phyloP scores from a whole-genome alignment of 2,113 vertebrate genomes.

The Poeciliopsis prolifica region DNA sequence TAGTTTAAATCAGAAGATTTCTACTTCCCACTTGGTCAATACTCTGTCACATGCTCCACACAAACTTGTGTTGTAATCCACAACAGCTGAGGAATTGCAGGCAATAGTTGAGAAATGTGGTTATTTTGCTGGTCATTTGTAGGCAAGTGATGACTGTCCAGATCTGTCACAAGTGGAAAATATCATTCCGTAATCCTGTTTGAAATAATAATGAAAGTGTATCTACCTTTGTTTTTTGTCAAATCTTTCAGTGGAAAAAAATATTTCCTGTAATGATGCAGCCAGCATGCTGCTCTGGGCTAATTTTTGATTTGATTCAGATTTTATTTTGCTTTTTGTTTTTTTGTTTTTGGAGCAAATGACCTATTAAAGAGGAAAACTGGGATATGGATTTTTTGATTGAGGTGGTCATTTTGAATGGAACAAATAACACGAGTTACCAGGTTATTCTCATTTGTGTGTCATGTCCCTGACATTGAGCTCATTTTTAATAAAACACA shows the following conservation, averaged over 20 bases:
- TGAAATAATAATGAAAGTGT: background rate
- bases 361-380: no score
- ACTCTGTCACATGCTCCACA: conserved; percentile 45
- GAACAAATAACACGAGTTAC: no score
- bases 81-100: conserved; percentile 10
- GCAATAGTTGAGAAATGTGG: conserved; percentile 23
- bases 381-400: no score
- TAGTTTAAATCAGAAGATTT: background rate
- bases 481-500: no score
- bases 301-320: background rate
- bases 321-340: background rate
- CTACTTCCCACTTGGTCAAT: conserved; percentile 16
- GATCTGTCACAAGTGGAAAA: background rate
- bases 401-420: no score
- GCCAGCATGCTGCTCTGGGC: background rate
- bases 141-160: background rate
- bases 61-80: conserved; percentile 26
- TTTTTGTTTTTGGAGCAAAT: background rate
- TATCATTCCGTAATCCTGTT: background rate
- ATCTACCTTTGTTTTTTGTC: background rate
- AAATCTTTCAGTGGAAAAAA: background rate
- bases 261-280: background rate
- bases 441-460: no score
- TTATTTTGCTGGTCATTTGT: background rate
- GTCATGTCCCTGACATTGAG: no score